Conservation (phyloP, 2,113 vertebrate species). For the Rhipidura dahli region DNA sequence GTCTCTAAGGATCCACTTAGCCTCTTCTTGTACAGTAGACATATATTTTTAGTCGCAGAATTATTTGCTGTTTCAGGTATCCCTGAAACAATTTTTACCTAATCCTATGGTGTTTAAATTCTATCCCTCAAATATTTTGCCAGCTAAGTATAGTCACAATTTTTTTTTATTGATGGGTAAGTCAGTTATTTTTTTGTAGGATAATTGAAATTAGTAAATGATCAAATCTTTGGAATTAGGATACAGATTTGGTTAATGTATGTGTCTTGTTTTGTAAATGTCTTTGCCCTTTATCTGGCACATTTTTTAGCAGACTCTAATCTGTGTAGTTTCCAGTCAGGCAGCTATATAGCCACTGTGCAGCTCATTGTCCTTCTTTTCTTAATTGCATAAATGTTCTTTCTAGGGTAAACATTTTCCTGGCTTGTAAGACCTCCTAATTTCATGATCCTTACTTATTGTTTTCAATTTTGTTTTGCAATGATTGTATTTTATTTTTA, state of each 20-base stretch:
- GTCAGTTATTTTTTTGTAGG: not conserved
- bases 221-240: not conserved
- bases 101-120: not conserved
- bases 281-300: not conserved
- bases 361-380: not conserved
- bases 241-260: not conserved
- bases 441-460: not conserved
- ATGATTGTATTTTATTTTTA: not conserved
- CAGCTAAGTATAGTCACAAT: not conserved
- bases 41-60: not conserved
- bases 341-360: not conserved
- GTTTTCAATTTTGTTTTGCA: not conserved
- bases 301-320: not conserved
- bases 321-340: not conserved
- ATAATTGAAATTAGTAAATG: not conserved
- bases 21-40: not conserved
- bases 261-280: not conserved
- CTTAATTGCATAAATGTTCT: not conserved
- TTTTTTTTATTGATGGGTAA: not conserved
- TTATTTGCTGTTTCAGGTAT: not conserved
- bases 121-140: not conserved
- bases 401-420: not conserved
- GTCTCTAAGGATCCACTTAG: not conserved
- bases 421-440: not conserved
- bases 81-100: not conserved